Evolutionary conservation across 2,888 invertebrate species (phyloP).

Genomic region (Agrochola circellaris): DNA sequence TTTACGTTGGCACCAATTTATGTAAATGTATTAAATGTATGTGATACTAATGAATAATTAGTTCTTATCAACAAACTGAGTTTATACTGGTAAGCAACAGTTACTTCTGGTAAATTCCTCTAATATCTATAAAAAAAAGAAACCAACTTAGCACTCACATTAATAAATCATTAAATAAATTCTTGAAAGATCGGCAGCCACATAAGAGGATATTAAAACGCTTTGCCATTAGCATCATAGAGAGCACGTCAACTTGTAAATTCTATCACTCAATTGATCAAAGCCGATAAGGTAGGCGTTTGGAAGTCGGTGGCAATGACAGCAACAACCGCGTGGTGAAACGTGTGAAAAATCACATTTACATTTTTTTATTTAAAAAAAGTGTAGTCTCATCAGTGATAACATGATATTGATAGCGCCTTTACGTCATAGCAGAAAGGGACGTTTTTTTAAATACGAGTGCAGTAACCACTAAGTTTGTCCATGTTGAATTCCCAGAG

Average conservation of each 20-base stretch:
- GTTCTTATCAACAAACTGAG: not conserved
- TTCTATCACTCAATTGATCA: constrained; percentile 6
- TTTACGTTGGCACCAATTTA: too few relatives aligned
- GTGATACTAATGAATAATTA: too few relatives aligned
- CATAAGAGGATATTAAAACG: not conserved
- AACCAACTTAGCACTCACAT: not conserved
- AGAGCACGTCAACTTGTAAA: constrained; percentile 1
- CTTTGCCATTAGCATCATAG: not conserved
- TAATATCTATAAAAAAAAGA: not conserved
- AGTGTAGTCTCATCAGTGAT: too few relatives aligned
- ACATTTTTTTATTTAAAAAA: too few relatives aligned
- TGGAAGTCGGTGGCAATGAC: constrained; percentile 15
- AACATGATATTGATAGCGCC: not conserved
- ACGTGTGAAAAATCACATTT: not conserved
- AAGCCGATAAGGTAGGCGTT: constrained; percentile 19
- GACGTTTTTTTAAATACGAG: not conserved
- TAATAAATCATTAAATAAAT: not conserved
- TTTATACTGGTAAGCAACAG: not conserved
- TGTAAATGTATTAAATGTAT: too few relatives aligned
- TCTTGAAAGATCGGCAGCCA: not conserved
- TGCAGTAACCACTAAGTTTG: not conserved
- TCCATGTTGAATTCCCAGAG: not conserved
- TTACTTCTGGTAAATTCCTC: not conserved
- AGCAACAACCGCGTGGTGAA: not conserved
- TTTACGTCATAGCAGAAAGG: not conserved